phyloP scores from a whole-genome alignment of 2,888 invertebrate species.

The Kuschelorhynchus macadamiae region DNA sequence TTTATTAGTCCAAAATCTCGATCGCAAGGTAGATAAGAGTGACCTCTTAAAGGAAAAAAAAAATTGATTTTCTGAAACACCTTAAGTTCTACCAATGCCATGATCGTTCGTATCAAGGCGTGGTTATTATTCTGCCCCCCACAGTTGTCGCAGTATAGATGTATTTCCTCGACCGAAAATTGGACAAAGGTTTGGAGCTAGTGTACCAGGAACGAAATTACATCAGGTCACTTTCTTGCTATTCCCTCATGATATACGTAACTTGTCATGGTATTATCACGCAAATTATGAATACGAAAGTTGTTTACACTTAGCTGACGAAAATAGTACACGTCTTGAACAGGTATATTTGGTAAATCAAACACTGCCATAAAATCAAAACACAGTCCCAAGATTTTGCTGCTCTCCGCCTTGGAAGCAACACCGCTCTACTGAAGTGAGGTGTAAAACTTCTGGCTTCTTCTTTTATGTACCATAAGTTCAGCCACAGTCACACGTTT shows the following conservation, averaged over 20 bases:
- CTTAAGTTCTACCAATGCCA: not conserved
- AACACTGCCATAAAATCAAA: constrained; percentile 5
- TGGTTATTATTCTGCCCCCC: not conserved
- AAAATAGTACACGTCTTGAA: constrained; percentile 6
- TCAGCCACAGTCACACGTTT: not conserved
- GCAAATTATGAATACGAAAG: too few relatives aligned
- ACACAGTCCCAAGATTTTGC: not conserved
- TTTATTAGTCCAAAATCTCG: constrained; percentile 3
- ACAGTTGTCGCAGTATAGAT: too few relatives aligned
- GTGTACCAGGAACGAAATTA: not conserved
- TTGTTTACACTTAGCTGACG: too few relatives aligned
- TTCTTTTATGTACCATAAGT: not conserved
- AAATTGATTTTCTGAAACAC: not conserved
- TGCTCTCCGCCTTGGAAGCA: not conserved
- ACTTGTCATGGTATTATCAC: too few relatives aligned
- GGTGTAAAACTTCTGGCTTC: not conserved
- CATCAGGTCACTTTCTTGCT: not conserved
- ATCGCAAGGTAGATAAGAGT: not conserved
- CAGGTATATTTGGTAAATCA: constrained; percentile 2
- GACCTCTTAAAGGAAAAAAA: constrained; percentile 2
- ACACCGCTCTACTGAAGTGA: not conserved
- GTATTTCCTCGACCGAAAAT: not conserved
- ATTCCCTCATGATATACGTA: constrained; percentile 1
- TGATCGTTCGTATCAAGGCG: constrained; percentile 3
- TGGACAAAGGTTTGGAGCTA: not conserved